Conservation (phyloP, 2,797 vertebrate genomes). For the Poecile montanus region DNA sequence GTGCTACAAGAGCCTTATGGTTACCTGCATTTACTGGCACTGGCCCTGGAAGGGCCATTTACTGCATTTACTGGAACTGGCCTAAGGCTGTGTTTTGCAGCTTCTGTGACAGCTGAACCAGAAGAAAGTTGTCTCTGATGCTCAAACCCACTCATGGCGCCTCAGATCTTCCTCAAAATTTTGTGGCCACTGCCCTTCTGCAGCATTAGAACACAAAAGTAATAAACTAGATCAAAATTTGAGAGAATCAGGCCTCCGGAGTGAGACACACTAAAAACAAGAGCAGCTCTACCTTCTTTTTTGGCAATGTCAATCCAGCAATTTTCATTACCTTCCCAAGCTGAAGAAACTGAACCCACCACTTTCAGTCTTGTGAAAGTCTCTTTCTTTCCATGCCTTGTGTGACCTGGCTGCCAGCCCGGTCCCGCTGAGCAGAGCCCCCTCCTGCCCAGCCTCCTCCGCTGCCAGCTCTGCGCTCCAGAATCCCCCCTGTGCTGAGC, state of each 20-base stretch:
- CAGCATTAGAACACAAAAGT: not conserved
- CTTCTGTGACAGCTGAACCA: not conserved
- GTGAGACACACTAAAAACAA: not conserved
- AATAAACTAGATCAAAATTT: not conserved
- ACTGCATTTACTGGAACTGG: not conserved
- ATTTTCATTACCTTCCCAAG: not conserved
- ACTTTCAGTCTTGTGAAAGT: not conserved
- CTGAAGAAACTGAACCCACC: not conserved
- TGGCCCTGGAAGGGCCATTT: not conserved
- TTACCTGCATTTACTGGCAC: not conserved
- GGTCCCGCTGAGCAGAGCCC: not conserved
- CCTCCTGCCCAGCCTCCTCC: not conserved
- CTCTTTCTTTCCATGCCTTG: not conserved
- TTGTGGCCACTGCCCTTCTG: not conserved
- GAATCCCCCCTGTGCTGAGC: not conserved
- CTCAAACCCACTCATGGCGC: not conserved
- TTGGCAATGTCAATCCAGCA: not conserved
- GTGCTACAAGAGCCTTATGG: not conserved
- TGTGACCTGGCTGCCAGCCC: not conserved
- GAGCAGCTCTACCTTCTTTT: not conserved
- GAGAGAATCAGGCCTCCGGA: not conserved
- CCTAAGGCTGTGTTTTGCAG: not conserved
- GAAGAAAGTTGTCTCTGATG: not conserved
- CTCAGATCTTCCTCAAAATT: not conserved
- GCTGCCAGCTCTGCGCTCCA: rapidly evolving